These are phyloP conservation scores for Dermochelys coriacea DNA, from an alignment of 2,797 vertebrate species.

Conservation along the genomic window DNA sequence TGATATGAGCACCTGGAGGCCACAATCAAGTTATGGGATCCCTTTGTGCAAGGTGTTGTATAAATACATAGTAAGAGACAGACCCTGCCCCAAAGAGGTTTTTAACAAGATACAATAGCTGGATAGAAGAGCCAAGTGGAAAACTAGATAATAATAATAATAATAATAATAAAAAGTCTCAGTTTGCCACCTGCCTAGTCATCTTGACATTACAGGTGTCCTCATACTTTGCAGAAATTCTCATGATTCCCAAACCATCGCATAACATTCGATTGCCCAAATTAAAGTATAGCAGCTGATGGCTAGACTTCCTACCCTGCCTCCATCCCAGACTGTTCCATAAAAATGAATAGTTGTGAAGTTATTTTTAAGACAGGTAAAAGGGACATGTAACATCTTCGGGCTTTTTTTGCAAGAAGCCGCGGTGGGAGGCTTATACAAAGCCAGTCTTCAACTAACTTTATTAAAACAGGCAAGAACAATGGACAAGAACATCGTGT, in stretches of 20 bases:
- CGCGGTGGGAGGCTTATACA: neutral
- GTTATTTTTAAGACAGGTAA: neutral
- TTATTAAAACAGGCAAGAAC: neutral
- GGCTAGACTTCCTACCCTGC: neutral
- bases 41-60: neutral
- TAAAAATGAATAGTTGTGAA: neutral
- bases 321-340: neutral
- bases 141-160: neutral
- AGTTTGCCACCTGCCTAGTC: conserved; percentile 75
- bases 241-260: conserved; percentile 14
- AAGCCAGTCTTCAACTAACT: neutral
- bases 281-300: fast-evolving
- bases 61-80: neutral
- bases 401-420: neutral
- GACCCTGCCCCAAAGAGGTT: neutral
- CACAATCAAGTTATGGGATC: neutral
- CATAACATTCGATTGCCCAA: neutral
- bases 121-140: neutral
- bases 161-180: too few relatives aligned
- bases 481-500: neutral
- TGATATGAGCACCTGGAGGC: neutral
- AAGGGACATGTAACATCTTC: neutral
- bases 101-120: neutral
- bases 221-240: conserved; percentile 24
- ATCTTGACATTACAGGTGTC: conserved; percentile 67